Evolutionary conservation across 2,113 vertebrate species (phyloP).

Genomic region (Clarias macrocephalus): DNA sequence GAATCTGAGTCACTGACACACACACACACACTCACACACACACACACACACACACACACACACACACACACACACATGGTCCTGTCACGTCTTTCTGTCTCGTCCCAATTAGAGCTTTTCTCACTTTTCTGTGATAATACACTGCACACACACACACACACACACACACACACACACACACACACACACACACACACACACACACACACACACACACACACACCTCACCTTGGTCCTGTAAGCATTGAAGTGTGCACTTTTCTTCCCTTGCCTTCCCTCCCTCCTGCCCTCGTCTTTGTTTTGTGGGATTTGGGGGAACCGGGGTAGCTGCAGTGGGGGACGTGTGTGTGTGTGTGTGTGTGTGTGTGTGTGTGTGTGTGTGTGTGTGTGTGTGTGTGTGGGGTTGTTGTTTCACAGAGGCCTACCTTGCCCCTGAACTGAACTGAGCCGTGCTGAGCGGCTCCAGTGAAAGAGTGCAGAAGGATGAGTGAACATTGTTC

Average conservation of each 20-base stretch:
- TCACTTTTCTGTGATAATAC: not conserved
- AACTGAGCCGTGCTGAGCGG: conserved; percentile 39
- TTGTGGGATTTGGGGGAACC: conserved; percentile 42
- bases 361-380: conserved; percentile 17
- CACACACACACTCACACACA: conserved; percentile 49
- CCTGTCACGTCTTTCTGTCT: not conserved
- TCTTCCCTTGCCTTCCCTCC: conserved; percentile 53
- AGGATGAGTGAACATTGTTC: conserved; percentile 50
- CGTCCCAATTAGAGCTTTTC: not conserved
- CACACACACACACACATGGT: conserved; percentile 59
- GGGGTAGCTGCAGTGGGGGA: conserved; percentile 19
- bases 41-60: conserved; percentile 52
- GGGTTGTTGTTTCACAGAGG: conserved; percentile 38
- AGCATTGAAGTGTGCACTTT: conserved; percentile 66
- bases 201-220: conserved; percentile 17
- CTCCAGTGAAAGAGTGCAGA: conserved; percentile 46
- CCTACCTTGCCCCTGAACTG: conserved; percentile 36
- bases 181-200: not conserved
- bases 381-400: conserved; percentile 11
- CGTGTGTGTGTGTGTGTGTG: not conserved
- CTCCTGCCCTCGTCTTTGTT: conserved; percentile 51
- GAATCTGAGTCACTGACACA: not conserved
- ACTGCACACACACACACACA: not conserved
- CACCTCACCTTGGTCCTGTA: conserved; percentile 56
- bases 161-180: not conserved